A percentile compares a stretch with the other conserved stretches of the same genome.
Conservation (phyloP, 2,888 invertebrate species). For the Busseola fusca region DNA sequence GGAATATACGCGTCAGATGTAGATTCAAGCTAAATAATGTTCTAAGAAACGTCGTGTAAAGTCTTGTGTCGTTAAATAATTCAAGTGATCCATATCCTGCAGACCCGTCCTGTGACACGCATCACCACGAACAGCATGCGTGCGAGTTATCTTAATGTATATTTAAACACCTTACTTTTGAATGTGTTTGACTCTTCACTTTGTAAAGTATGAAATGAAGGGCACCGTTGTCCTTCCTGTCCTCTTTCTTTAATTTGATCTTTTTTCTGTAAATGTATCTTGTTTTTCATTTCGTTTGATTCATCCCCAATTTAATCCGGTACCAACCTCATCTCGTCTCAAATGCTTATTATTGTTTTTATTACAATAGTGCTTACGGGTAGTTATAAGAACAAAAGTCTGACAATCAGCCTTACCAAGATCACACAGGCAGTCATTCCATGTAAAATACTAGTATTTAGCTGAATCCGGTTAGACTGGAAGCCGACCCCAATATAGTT, state of each 20-base stretch:
- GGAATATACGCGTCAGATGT: background rate
- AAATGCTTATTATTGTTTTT: background rate
- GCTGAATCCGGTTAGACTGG: too few species aligned
- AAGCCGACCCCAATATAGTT: too few species aligned
- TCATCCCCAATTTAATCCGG: background rate
- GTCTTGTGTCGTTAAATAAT: slow-evolving; percentile 12
- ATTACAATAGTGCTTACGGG: too few species aligned
- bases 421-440: too few species aligned
- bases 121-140: slow-evolving; percentile 6
- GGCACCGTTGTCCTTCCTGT: accelerated
- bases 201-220: background rate
- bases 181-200: background rate
- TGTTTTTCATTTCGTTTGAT: background rate
- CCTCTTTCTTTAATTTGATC: background rate
- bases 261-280: too few species aligned
- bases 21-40: background rate
- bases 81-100: slow-evolving; percentile 10
- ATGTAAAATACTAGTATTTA: too few species aligned
- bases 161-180: slow-evolving; percentile 19
- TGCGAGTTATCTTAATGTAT: slow-evolving; percentile 15
- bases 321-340: background rate
- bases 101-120: background rate
- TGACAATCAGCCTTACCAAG: too few species aligned
- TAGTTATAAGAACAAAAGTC: too few species aligned
- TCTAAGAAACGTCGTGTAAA: background rate